Evolutionary conservation across 2,113 vertebrate species (phyloP), one percentile per base, ranked within the genome.

Genomic region (Channa maculata): DNA sequence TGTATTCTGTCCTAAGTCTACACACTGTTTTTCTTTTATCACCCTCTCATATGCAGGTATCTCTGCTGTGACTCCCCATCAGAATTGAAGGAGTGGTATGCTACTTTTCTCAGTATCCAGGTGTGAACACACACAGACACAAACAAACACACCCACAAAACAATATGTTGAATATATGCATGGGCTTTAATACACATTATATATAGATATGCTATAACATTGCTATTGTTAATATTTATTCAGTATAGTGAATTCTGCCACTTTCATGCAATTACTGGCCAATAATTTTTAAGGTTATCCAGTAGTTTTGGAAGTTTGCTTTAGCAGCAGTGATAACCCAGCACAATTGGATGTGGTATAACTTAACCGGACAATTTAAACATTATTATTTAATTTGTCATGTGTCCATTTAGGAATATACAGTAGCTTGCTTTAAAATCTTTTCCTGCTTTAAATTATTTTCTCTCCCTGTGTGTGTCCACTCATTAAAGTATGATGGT

Each of bases 11-110:
- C 24, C 24, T 24, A 24, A 24, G 24, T 24, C 24, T 24, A 24
- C 24, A 24, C 24, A 24, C 24, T 24, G 24, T 24, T 24, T 24
- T 24, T 24, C 24, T 24, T 24, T 37, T 72, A 55, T 75, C 60
- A 33, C 41, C 5, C 45, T 33, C 13, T 65, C 37, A 82, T 24
- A 10, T 72, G 3, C 88, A 99, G 97, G 96, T 99, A 97, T 89
- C 92, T 98, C 41, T 97, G 97, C 92, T 98, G 96, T 79, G 96
- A 97, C 58, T 95, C 94, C 0, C 95, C 95, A 89, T 87, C 92
- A 0, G 97, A 98, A 11, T 95, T 97, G 87, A 95, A 95, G 50
- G 96, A 97, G 79, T 99, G 97, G 97, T 95, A 96, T 0, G 96
- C 96, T 15, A 96, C 95, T 3, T 97, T 98, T 79, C 88, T 96